Evolutionary conservation across 2,888 invertebrate species (phyloP).

Genomic region (Stenotaenia linearis): DNA sequence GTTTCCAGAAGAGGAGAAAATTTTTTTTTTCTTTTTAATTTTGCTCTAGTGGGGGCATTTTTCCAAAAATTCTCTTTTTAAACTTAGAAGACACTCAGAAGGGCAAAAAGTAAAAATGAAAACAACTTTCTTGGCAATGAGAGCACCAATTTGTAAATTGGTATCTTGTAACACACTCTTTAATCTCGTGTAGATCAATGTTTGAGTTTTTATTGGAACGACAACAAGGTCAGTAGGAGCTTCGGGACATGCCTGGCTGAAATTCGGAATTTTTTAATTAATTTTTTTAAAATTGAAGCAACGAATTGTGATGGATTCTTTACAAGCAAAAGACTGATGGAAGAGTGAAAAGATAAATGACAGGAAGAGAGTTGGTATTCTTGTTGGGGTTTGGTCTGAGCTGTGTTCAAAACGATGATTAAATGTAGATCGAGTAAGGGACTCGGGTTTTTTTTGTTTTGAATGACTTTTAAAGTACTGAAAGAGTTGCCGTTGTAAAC

Average conservation of each 20-base stretch:
- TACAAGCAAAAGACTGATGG: neutral
- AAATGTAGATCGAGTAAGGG: neutral
- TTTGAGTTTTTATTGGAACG: neutral
- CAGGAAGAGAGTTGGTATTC: neutral
- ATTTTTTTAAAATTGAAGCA: neutral
- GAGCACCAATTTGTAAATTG: constrained; percentile 1
- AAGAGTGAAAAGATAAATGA: neutral
- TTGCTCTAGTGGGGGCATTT: constrained; percentile 6
- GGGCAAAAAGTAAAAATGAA: constrained; percentile 6
- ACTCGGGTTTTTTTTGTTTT: neutral
- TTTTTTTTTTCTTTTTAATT: neutral
- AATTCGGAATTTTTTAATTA: neutral
- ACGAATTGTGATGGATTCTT: too few relatives aligned
- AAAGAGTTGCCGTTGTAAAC: neutral
- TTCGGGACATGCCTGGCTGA: neutral
- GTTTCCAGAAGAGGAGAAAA: constrained; percentile 10
- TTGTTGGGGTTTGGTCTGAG: neutral
- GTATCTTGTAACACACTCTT: neutral
- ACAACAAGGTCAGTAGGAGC: neutral
- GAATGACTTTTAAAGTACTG: neutral
- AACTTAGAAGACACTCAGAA: constrained; percentile 4
- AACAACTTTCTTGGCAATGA: constrained; percentile 26
- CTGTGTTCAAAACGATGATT: neutral
- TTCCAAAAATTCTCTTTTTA: constrained; percentile 24
- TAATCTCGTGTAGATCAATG: neutral